Percentiles rank a stretch among this genome's conserved stretches.
Evolutionary conservation across 2,888 invertebrate species (phyloP).

Genomic region (Marronus borbonicus): DNA sequence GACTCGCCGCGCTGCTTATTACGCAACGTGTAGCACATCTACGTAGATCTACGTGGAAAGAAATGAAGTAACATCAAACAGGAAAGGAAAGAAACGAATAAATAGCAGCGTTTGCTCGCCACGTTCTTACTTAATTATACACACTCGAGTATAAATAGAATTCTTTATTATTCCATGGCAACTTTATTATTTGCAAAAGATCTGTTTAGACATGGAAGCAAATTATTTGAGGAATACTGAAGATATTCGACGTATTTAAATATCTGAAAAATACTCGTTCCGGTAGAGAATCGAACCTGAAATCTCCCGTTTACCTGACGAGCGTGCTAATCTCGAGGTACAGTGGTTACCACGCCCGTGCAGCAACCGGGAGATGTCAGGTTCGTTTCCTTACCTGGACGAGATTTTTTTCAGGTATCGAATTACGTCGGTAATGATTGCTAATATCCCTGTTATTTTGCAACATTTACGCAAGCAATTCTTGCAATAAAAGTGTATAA

Average conservation of each 20-base stretch:
- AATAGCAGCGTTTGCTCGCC: not conserved
- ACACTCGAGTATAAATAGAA: too few relatives aligned
- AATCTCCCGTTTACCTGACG: too few relatives aligned
- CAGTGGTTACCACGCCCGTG: too few relatives aligned
- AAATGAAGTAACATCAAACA: not conserved
- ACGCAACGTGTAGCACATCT: not conserved
- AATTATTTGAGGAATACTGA: not conserved
- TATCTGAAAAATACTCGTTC: too few relatives aligned
- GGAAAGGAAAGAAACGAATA: not conserved
- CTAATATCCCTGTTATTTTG: not conserved
- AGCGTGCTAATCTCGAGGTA: too few relatives aligned
- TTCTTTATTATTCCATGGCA: not conserved
- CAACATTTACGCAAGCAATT: not conserved
- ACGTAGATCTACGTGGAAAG: not conserved
- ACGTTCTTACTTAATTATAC: not conserved
- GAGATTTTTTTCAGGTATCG: too few relatives aligned
- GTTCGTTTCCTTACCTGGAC: too few relatives aligned
- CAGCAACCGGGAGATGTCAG: too few relatives aligned
- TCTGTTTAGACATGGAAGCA: not conserved
- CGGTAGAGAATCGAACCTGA: too few relatives aligned
- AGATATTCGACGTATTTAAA: too few relatives aligned
- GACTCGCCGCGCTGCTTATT: not conserved
- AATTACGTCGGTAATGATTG: too few relatives aligned
- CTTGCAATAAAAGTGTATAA: too few relatives aligned
- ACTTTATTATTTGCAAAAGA: not conserved